phyloP scores from a whole-genome alignment of 2,113 vertebrate species.

The Capreolus pygargus region DNA sequence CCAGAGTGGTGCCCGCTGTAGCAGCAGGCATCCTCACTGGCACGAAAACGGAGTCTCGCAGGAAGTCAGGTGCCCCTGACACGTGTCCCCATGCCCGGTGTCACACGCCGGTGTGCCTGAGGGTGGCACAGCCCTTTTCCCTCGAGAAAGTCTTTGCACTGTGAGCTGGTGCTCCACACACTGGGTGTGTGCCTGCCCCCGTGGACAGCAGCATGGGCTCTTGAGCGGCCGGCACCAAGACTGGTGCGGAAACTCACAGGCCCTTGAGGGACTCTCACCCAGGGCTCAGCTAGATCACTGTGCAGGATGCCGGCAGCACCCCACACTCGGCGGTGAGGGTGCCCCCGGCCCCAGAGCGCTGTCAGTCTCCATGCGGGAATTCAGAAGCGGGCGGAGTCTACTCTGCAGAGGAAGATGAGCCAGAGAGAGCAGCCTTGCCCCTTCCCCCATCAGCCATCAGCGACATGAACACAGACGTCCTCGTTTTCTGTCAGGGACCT shows the following conservation, averaged over 20 bases:
- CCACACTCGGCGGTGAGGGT: accelerated
- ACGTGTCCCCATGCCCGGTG: accelerated
- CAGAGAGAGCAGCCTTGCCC: neutral
- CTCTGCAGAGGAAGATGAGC: neutral
- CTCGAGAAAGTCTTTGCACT: neutral
- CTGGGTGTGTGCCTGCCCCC: neutral
- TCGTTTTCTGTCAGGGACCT: neutral
- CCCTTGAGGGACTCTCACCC: neutral
- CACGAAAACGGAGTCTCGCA: neutral
- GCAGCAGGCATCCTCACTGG: neutral
- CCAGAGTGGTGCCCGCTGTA: neutral
- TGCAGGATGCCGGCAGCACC: accelerated
- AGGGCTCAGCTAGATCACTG: accelerated
- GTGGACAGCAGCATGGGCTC: neutral
- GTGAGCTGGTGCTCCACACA: neutral
- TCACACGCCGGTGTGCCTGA: neutral
- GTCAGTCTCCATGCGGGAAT: accelerated
- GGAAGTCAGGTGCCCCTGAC: neutral
- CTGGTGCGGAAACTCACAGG: neutral
- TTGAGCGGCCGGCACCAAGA: neutral
- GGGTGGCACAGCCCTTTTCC: neutral
- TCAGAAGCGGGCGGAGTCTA: neutral
- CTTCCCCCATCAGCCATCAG: neutral
- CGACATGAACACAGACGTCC: neutral
- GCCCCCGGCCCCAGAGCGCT: neutral